These are phyloP conservation scores for Vulpes lagopus DNA, from an alignment of 2,113 vertebrate species.

Conservation along the genomic window DNA sequence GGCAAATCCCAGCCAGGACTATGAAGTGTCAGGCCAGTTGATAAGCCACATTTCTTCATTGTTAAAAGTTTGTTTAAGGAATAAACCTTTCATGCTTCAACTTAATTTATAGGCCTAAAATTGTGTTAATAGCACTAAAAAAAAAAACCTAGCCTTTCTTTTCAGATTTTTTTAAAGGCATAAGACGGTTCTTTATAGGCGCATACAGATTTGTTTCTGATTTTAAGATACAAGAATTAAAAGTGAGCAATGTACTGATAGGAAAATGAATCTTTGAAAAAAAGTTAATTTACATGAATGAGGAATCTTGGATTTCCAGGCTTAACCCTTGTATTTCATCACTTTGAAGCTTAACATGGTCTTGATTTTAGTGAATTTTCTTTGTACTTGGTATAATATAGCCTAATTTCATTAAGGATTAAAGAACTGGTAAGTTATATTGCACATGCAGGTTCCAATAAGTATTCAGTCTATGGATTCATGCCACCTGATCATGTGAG, in stretches of 20 bases:
- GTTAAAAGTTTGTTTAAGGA: not conserved
- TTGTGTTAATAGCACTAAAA: constrained; percentile 12
- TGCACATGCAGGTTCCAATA: constrained; percentile 35
- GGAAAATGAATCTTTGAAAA: constrained; percentile 73
- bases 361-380: constrained; percentile 65
- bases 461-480: constrained; percentile 53
- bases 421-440: constrained; percentile 59
- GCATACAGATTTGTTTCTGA: constrained; percentile 75
- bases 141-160: not conserved
- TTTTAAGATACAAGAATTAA: constrained; percentile 69
- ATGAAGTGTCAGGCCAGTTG: not conserved
- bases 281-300: constrained; percentile 76
- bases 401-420: constrained; percentile 52
- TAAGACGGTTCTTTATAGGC: constrained; percentile 74
- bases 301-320: constrained; percentile 41
- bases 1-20: not conserved
- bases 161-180: constrained; percentile 51
- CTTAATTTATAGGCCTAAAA: constrained; percentile 40
- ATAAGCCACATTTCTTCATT: constrained; percentile 7
- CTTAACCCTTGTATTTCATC: constrained; percentile 50
- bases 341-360: constrained; percentile 57
- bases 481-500: constrained; percentile 58
- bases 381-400: constrained; percentile 49
- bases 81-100: not conserved
- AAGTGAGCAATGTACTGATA: constrained; percentile 74